Base-by-base conservation (phyloP, 2,797 vertebrate species). In the Neosalanx taihuensis region DNA sequence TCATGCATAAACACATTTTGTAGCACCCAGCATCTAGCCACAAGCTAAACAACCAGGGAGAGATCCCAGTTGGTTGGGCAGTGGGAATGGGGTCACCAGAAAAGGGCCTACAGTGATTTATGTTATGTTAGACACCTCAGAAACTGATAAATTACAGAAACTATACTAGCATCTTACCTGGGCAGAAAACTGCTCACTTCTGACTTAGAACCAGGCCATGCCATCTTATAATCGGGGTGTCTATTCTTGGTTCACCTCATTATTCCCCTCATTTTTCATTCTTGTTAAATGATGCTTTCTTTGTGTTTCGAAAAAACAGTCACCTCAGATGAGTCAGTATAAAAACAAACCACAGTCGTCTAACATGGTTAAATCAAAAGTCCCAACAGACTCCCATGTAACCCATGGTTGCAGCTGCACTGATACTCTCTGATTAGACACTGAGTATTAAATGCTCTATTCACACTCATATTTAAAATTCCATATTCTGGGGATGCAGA, bases 281-380 rank as follows among this genome's bases (percentile, higher is more conserved):
- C 75, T 79, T 17, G n/a, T 17, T 17, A 15, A 61, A 78, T 82
- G 82, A 85, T 85, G 88, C 82, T 88, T 85, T 76, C 62, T 20
- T 49, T 37, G 17, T 37, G 17, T 29, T 37, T 20, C 61, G 4
- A 26, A 57, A 57, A 71, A 83, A 53, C 83, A 76, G 71, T 77
- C 85, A 85, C 84, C 87, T 84, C 76, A 26, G 66, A 87, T 91
- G 89, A 90, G 83, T 92, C 89, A 89, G 80, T 74, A 79, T 82
- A 85, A 79, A 86, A 53, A 84, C 84, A 88, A 88, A 85, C 85
- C 85, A 88, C 86, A 82, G 64, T 79, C 76, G 81, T 85, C 89
- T 89, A 91, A 89, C 89, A 88, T 89, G 89, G 86, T 84, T 89
- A 85, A 81, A 80, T 85, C 82, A 83, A 90, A 91, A 90, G 90